Base-by-base conservation (phyloP, 2,888 invertebrate genomes). In the Empis livida region DNA sequence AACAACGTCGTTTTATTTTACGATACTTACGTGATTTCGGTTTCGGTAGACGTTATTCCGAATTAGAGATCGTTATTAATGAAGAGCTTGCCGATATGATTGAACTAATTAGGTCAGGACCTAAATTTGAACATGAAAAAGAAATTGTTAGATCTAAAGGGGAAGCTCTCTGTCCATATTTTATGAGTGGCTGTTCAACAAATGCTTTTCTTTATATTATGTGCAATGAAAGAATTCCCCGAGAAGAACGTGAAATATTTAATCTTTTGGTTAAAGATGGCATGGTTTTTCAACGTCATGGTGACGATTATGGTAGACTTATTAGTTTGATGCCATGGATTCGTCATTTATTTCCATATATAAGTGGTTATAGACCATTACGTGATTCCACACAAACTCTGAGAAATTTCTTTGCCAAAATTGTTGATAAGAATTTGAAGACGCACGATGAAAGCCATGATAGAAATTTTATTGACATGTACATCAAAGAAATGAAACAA, bases 21-120 rank as follows among this genome's bases (percentile, higher is more conserved):
- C 72, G 82, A 1, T 73, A 78, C 54, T 64, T 82, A 59, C 68
- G 83, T 1, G 82, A 83, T 58, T 82, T 70, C 57, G 83, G 83
- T 3, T 82, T 84, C 51, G 83, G 83, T 0, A 71, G 80, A 43
- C 73, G 82, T 5, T 75, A 74, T 32, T 64, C 65, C 1, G 65
- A 65, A 10, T 61, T 80, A 35, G 83, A 83, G 56, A 50, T 58
- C 9, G 57, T 70, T 5, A 65, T 71, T 1, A 60, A 63, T 39
- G 71, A 72, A 42, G 74, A 77, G 62, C 57, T 75, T 1, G 52
- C 57, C 2, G 61, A 68, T 44, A 59, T 76, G 45, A 53, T 77
- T 3, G 65, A 75, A 43, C 55, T 73, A 5, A 61, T 77, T 11
- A 70, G 66, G 20, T 63, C 65, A 43, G 74, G 75, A 6, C 71